These are phyloP conservation scores for Crocallis elinguaria DNA, from an alignment of 2,888 invertebrate species.

Conservation along the genomic window DNA sequence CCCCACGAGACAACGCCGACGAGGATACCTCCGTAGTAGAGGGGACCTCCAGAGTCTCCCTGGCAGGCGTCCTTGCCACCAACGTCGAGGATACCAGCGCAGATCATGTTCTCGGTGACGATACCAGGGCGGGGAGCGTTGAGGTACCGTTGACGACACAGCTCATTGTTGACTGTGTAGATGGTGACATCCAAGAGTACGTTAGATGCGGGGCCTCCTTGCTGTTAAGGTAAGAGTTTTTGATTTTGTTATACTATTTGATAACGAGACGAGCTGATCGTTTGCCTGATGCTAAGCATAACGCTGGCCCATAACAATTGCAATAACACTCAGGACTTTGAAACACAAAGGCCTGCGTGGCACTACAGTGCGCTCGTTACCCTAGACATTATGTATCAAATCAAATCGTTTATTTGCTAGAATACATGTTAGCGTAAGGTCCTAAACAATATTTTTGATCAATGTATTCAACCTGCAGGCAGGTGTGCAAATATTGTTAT, in stretches of 20 bases:
- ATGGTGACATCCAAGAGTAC: conserved; percentile 51
- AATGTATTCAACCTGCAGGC: too few species aligned
- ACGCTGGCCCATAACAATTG: too few species aligned
- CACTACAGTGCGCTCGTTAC: too few species aligned
- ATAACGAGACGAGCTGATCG: too few species aligned
- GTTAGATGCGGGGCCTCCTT: conserved; percentile 41
- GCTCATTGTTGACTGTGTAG: conserved; percentile 53
- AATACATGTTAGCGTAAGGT: too few species aligned
- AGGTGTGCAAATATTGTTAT: too few species aligned
- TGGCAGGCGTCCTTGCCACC: conserved; percentile 58
- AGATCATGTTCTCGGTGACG: conserved; percentile 59
- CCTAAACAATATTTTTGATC: too few species aligned
- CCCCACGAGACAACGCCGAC: conserved; percentile 75
- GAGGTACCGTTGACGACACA: conserved; percentile 55
- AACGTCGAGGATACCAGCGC: conserved; percentile 55
- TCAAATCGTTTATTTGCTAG: too few species aligned
- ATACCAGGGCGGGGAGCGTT: not conserved
- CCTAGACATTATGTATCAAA: too few species aligned
- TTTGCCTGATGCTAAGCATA: too few species aligned
- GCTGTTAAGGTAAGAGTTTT: conserved; percentile 34
- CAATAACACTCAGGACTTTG: too few species aligned
- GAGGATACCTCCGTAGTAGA: conserved; percentile 59
- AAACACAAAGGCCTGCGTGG: too few species aligned
- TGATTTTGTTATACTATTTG: not conserved
- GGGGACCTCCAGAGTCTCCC: conserved; percentile 65